Evolutionary conservation across 2,888 invertebrate genomes (phyloP), one percentile per base, ranked within the genome.

Genomic region (Fragum fragum): DNA sequence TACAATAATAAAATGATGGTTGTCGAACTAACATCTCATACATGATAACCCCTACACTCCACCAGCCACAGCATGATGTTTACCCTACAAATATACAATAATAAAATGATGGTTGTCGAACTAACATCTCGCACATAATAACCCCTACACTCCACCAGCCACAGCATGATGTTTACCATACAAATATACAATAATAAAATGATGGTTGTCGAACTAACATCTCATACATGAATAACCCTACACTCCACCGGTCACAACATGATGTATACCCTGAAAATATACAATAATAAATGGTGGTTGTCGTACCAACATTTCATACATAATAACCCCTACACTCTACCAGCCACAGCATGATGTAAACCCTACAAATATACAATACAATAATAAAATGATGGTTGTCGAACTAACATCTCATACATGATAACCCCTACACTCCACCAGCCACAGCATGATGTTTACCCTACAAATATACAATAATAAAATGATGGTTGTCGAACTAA

Each of bases 351-450:
- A 47, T 47, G 47, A 47, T 18, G 16, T 9, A 47, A 6, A 36
- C 3, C 32, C 9, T 36, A 9, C 9, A 36, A 3, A 36, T 36
- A 36, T 36, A 36, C 9, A 3, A 36, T 36, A 36, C 32, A 36
- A 36, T 36, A 6, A 90, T 98, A 96, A 95, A 99, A 99, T 9
- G 99, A 99, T 83, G 99, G 99, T 90, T 98, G 98, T 0, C 32
- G 9, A 36, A 36, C n/a, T 89, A 99, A 95, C 99, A 99, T 99
- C 95, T 99, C 99, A 93, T 99, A 99, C 70, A 99, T 95, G 91
- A 99, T 99, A 57, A 99, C 99, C 32, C 99, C 32, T 21, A 99
- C 99, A 92, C 98, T 98, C 99, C 99, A 99, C 98, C 99, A 99
- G 95, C 99, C 16, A 47, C 47, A 47, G 16, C 47, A 47, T 47